Base-by-base conservation (phyloP, 2,888 invertebrate species). In the Caenorhabditis imperialis region DNA sequence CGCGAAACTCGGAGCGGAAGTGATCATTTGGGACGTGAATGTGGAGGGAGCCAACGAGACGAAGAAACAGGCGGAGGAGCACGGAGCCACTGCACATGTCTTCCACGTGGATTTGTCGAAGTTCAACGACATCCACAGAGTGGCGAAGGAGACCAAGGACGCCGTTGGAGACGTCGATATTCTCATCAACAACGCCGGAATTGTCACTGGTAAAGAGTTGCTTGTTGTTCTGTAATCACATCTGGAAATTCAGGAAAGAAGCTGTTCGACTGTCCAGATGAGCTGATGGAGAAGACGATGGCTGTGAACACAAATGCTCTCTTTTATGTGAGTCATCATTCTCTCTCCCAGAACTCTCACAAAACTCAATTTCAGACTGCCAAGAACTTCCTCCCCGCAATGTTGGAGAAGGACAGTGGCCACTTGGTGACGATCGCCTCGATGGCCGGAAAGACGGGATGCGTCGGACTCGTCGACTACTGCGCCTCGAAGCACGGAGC, bases 401-500 rank as follows among this genome's bases (percentile, higher is more conserved):
- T 97, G 97, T 92, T 96, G 75, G 92, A 93, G 85, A 91, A 92
- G 45, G 92, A 94, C 86, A 92, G 92, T 81, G 97, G 97, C 8
- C 97, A 97, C 89, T 92, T 97, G 79, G 95, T 96, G 8, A 94
- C 94, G 57, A 93, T 97, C 65, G 95, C 96, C 8, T 85, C 84
- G 8, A 81, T 86, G 94, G 95, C 72, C 91, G 95, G 90, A 94
- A 96, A 0, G 95, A 94, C 37, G 91, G 93, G 88, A 91, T 93
- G 47, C 94, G 82, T 78, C 20, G 83, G 84, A 44, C 74, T 86
- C 50, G 81, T 88, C 7, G 96, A 97, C 89, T 97, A 98, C 89
- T 95, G 95, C 89, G 92, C 96, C 1, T 95, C 95, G 38, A 98
- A 98, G 90, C 93, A 93, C 85, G 97, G 95, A 0, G 96, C 95